Conservation (phyloP, 2,113 vertebrate species). For the Pandion haliaetus region DNA sequence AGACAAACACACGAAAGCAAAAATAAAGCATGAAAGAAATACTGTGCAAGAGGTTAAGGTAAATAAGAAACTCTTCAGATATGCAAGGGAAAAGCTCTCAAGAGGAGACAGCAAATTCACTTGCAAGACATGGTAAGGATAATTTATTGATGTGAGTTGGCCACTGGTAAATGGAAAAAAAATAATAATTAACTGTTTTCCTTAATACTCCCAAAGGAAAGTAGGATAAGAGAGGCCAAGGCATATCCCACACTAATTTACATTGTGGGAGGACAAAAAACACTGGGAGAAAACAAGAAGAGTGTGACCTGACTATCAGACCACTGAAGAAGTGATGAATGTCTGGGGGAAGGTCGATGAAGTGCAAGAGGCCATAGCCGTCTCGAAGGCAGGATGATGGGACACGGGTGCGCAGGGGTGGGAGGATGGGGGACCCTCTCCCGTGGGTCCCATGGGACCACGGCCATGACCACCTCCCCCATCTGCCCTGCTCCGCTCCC, state of each 20-base stretch:
- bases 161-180: background rate
- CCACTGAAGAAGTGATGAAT: background rate
- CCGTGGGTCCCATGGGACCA: fast-evolving
- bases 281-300: background rate
- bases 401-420: fast-evolving
- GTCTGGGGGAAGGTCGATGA: background rate
- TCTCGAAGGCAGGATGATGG: fast-evolving
- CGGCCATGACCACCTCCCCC: background rate
- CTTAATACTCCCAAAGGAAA: constrained; percentile 28
- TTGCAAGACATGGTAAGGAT: background rate
- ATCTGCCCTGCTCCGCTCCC: fast-evolving
- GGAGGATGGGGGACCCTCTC: background rate
- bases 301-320: background rate
- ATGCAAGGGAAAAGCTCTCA: background rate
- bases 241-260: background rate
- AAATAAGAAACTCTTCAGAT: constrained; percentile 20
- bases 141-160: constrained; percentile 30
- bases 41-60: background rate
- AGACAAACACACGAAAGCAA: background rate
- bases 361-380: background rate
- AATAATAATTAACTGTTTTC: background rate
- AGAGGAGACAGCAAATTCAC: background rate
- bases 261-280: background rate
- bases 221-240: background rate
- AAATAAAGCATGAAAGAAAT: background rate